Conservation (phyloP, 2,113 vertebrate species). For the Pelecanus crispus region DNA sequence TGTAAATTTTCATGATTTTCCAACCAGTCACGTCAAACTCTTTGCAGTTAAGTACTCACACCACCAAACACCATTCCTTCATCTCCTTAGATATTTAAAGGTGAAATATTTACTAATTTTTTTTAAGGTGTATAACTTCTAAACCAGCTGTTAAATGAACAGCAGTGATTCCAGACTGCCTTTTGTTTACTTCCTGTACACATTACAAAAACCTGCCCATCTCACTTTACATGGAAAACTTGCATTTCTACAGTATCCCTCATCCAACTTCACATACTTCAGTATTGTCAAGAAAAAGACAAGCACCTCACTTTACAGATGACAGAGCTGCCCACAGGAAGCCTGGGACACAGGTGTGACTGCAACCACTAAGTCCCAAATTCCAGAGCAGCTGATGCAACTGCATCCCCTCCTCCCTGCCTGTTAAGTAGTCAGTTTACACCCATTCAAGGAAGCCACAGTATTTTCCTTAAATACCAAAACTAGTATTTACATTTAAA, state of each 20-base stretch:
- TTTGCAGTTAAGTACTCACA: neutral
- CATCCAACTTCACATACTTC: neutral
- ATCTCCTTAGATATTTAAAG: neutral
- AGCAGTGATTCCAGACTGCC: neutral
- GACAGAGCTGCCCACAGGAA: neutral
- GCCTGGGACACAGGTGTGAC: neutral
- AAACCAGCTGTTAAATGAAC: neutral
- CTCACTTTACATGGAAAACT: neutral
- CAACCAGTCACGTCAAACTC: neutral
- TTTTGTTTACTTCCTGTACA: neutral
- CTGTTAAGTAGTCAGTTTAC: neutral
- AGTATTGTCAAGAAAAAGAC: neutral
- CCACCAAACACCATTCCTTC: neutral
- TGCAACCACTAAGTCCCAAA: neutral
- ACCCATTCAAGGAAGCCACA: neutral
- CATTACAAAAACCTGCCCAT: neutral
- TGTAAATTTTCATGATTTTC: neutral
- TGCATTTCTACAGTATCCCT: neutral
- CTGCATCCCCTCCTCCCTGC: neutral
- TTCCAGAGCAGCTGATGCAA: neutral
- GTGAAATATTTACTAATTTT: neutral
- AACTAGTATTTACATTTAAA: conserved; percentile 6
- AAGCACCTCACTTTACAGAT: neutral
- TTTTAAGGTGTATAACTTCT: neutral
- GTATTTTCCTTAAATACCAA: neutral